Conservation (phyloP, 2,113 vertebrate species). For the Menura novaehollandiae region DNA sequence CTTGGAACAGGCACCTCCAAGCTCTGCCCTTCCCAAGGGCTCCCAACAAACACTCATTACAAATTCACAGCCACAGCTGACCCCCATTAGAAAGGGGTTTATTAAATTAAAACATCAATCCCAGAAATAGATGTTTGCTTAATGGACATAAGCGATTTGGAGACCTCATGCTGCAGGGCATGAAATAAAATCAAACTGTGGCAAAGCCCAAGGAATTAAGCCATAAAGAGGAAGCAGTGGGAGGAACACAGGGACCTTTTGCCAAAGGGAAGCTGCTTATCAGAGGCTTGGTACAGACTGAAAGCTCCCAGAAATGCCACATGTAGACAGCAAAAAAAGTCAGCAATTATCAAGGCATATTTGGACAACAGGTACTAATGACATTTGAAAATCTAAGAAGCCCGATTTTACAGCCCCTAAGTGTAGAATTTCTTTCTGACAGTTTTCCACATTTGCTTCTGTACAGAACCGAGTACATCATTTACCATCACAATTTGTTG, state of each 20-base stretch:
- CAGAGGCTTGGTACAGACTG: background rate
- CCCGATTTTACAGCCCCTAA: background rate
- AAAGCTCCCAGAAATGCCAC: background rate
- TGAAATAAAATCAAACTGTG: conserved; percentile 65
- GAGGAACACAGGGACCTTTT: background rate
- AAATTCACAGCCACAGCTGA: conserved; percentile 53
- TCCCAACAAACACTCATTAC: conserved; percentile 24
- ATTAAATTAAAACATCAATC: conserved; percentile 72
- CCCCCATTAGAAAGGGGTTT: conserved; percentile 59
- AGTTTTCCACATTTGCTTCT: background rate
- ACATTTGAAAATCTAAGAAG: background rate
- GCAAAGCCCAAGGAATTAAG: conserved; percentile 36
- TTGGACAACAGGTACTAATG: background rate
- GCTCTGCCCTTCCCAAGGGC: background rate
- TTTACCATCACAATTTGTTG: background rate
- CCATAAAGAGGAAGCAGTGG: conserved; percentile 15
- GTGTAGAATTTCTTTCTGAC: background rate
- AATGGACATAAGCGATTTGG: conserved; percentile 43
- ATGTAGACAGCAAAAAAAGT: background rate
- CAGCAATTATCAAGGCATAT: background rate
- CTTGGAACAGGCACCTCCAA: background rate
- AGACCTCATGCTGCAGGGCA: conserved; percentile 35
- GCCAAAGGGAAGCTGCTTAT: conserved; percentile 41
- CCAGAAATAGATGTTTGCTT: conserved; percentile 67
- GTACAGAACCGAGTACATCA: background rate